Evolutionary conservation across 2,113 vertebrate genomes (phyloP), one percentile per base, ranked within the genome.

Genomic region (Brachypteracias leptosomus): DNA sequence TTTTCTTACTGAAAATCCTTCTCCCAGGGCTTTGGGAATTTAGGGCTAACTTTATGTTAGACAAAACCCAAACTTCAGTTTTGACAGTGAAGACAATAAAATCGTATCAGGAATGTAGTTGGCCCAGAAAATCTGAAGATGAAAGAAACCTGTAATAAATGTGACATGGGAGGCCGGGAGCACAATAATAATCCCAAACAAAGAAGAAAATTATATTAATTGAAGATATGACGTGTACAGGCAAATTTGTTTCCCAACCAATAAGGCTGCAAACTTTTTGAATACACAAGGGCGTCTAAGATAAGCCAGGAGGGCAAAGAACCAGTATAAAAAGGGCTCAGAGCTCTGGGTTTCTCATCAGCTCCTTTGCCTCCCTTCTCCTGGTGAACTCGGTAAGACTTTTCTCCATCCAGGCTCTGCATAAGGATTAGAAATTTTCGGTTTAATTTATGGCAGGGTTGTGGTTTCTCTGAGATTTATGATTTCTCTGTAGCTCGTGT

Each of bases 181-280:
- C 86, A 91, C 26, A 25, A 76, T 97, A 95, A 96, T 97, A 95
- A 92, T 92, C 96, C 95, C 95, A 96, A 96, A 95, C 95, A 95
- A 96, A 81, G 84, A 62, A 57, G 94, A 85, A 92, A 90, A 96
- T 97, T 97, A 94, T 11, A 59, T 92, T 96, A 96, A 97, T 97
- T 96, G 93, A 55, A 97, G 95, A 96, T 95, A 90, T 95, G 94
- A 95, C 84, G 91, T 59, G 91, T 29, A 24, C 76, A 92, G 87
- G 86, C 90, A 95, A 94, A 93, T 95, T 85, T 84, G 57, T 85
- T 94, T 85, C 63, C 70, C 79, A 51, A 1, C 94, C 87, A 92
- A 94, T 94, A 42, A 44, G 92, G 13, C 15, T 83, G 8, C 28
- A 28, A 74, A 74, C 1, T 19, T 88, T 80, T 77, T 38, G 83